Percentiles rank a stretch among this genome's conserved stretches.
Evolutionary conservation across 2,888 invertebrate species (phyloP).

Genomic region (Dynastes grantii): DNA sequence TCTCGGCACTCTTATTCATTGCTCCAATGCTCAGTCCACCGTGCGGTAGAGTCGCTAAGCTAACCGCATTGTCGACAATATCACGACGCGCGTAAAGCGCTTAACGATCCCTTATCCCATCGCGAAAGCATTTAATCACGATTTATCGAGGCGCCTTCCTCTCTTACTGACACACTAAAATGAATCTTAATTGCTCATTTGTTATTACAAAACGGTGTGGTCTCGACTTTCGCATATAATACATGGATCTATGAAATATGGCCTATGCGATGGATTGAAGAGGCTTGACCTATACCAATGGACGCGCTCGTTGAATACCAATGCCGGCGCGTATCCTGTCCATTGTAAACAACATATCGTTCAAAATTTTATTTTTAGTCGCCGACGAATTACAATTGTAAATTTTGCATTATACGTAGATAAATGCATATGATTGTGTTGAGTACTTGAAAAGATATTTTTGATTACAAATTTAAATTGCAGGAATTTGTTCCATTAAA

Average conservation of each 20-base stretch:
- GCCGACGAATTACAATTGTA: constrained; percentile 22
- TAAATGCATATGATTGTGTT: background rate
- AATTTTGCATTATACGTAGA: background rate
- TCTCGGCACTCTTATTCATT: background rate
- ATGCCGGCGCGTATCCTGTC: constrained; percentile 30
- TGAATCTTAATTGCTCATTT: constrained; percentile 47
- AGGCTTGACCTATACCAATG: constrained; percentile 40
- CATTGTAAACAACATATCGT: constrained; percentile 37
- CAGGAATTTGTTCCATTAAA: too few species aligned
- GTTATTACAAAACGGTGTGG: constrained; percentile 41
- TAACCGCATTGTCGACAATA: constrained; percentile 8
- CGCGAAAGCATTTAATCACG: constrained; percentile 41
- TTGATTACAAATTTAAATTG: too few species aligned
- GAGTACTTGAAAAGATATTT: too few species aligned
- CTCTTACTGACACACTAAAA: constrained; percentile 46
- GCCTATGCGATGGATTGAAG: background rate
- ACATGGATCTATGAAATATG: constrained; percentile 19
- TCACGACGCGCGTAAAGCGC: constrained; percentile 8
- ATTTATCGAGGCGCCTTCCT: constrained; percentile 36
- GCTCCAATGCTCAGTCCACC: background rate
- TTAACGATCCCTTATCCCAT: constrained; percentile 39
- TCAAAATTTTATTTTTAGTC: constrained; percentile 30
- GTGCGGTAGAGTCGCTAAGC: background rate
- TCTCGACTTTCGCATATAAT: constrained; percentile 35
- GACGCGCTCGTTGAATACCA: constrained; percentile 22